phyloP scores from a whole-genome alignment of 2,797 vertebrate species.

The Bradypodion ventrale region DNA sequence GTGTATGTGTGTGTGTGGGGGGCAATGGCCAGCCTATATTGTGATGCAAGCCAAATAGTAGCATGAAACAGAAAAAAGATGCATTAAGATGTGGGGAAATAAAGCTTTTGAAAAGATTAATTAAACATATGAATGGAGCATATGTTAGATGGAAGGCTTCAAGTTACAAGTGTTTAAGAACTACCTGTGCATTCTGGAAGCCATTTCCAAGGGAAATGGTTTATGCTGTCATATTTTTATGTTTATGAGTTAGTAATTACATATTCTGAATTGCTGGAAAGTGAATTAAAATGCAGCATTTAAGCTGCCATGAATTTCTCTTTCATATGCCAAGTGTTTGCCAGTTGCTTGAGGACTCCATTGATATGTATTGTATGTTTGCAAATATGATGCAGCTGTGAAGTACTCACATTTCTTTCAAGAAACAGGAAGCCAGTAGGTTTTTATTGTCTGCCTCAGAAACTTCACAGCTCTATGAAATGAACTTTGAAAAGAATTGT shows the following conservation, averaged over 20 bases:
- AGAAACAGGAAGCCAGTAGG: constrained; percentile 49
- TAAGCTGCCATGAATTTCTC: constrained; percentile 61
- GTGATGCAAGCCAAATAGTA: constrained; percentile 14
- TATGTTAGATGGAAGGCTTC: constrained; percentile 41
- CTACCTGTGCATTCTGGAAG: constrained; percentile 61
- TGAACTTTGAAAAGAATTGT: constrained; percentile 31
- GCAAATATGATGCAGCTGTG: constrained; percentile 70
- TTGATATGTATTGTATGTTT: constrained; percentile 67
- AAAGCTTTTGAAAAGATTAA: constrained; percentile 17
- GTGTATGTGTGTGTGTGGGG: too few relatives aligned
- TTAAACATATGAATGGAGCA: constrained; percentile 31
- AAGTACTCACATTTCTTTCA: constrained; percentile 49
- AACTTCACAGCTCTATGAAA: constrained; percentile 55
- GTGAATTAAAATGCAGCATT: constrained; percentile 74
- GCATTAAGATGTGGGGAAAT: constrained; percentile 7
- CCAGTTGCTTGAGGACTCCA: constrained; percentile 59
- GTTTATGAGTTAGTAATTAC: constrained; percentile 71
- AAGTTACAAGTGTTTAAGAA: constrained; percentile 55
- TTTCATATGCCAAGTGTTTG: constrained; percentile 75
- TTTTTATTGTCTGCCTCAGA: constrained; percentile 50
- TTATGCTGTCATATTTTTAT: constrained; percentile 63
- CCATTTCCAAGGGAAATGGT: constrained; percentile 59
- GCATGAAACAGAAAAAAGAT: constrained; percentile 25
- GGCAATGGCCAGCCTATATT: not conserved
- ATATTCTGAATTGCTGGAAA: constrained; percentile 66